phyloP scores from a whole-genome alignment of 2,113 vertebrate species.

The Microtus ochrogaster region DNA sequence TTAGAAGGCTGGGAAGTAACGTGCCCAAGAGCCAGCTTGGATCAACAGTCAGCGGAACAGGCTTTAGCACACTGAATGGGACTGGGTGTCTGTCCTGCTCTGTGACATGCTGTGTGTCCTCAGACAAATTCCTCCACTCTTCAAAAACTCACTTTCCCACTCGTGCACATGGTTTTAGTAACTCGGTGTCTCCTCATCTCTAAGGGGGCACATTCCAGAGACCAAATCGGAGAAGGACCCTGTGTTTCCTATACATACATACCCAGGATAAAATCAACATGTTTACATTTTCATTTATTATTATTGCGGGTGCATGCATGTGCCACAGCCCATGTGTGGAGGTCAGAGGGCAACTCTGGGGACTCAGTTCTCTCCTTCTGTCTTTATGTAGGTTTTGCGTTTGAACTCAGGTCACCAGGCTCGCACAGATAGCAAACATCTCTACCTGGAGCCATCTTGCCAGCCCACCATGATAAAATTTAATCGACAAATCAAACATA shows the following conservation, averaged over 20 bases:
- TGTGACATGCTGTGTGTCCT: not conserved
- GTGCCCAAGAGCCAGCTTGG: accelerated
- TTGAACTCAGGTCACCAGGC: not conserved
- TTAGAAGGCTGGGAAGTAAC: too few species aligned
- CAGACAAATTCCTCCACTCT: too few species aligned
- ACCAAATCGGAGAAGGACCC: not conserved
- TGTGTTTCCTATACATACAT: not conserved
- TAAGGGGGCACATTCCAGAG: not conserved
- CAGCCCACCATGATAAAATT: not conserved
- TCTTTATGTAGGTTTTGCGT: not conserved
- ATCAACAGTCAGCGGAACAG: accelerated
- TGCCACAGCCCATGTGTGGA: not conserved
- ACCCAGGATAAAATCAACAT: not conserved
- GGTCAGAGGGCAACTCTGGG: not conserved
- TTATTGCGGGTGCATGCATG: not conserved
- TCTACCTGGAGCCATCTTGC: too few species aligned
- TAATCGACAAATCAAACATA: not conserved
- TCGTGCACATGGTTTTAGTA: not conserved
- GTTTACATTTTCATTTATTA: too few species aligned
- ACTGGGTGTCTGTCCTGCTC: not conserved
- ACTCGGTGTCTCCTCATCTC: not conserved
- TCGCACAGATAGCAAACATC: not conserved
- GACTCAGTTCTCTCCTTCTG: not conserved
- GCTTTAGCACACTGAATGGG: accelerated
- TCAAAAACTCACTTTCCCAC: not conserved